Evolutionary conservation across 2,113 vertebrate genomes (phyloP).

Genomic region (Gadus macrocephalus): DNA sequence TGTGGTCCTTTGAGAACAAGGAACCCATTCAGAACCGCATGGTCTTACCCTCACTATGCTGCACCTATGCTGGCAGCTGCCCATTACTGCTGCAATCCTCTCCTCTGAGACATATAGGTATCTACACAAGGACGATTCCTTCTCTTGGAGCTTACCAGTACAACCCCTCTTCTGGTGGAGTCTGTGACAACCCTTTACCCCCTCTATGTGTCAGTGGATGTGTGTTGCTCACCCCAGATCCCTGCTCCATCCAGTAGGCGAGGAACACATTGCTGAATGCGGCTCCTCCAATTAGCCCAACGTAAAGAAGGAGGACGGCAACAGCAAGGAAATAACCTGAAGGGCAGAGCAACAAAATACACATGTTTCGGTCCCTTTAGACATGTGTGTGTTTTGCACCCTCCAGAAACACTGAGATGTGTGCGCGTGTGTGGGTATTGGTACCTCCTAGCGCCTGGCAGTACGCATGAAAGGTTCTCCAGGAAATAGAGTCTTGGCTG

Average conservation of each 20-base stretch:
- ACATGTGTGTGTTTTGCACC: neutral
- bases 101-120: too few species aligned
- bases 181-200: too few species aligned
- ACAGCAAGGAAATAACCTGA: slow-evolving; percentile 70
- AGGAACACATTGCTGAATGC: slow-evolving; percentile 82
- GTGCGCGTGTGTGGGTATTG: neutral
- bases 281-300: slow-evolving; percentile 70
- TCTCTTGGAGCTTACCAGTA: too few species aligned
- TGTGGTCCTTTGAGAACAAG: too few species aligned
- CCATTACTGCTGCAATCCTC: too few species aligned
- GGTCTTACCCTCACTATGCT: too few species aligned
- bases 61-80: too few species aligned
- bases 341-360: slow-evolving; percentile 15
- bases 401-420: neutral
- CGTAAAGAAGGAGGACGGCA: slow-evolving; percentile 50
- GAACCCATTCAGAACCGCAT: too few species aligned
- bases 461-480: slow-evolving; percentile 73
- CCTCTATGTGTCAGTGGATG: slow-evolving; percentile 1
- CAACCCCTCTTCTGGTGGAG: too few species aligned
- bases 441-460: slow-evolving; percentile 78
- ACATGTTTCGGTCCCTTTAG: neutral
- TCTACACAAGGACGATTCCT: too few species aligned
- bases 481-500: slow-evolving; percentile 63
- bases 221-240: slow-evolving; percentile 69
- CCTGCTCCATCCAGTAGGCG: slow-evolving; percentile 73